Conservation (phyloP, 64 coral and sea anemone genomes). For the Hydrozoanthus tunicans region DNA sequence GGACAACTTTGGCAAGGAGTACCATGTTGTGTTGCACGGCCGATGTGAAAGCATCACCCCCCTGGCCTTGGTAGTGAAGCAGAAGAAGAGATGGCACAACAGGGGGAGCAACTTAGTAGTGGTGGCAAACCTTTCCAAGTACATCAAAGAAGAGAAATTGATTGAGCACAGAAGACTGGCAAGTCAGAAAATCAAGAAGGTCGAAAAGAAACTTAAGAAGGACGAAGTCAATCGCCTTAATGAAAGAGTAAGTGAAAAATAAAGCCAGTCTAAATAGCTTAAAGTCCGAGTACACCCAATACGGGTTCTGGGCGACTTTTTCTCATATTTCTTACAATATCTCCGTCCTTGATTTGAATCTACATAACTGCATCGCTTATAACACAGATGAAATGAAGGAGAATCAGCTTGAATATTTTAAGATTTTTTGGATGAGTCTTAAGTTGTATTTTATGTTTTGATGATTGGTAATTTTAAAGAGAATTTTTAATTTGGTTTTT, state of each 20-base stretch:
- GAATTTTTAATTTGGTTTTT: too few species aligned
- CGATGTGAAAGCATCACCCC: conserved; percentile 21
- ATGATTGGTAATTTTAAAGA: too few species aligned
- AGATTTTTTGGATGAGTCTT: too few species aligned
- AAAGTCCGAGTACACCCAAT: not conserved
- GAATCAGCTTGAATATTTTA: too few species aligned
- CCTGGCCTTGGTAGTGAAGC: conserved; percentile 18
- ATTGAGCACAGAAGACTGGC: conserved; percentile 11
- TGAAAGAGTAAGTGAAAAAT: not conserved
- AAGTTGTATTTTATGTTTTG: too few species aligned
- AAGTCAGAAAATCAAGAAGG: not conserved
- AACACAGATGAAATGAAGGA: too few species aligned
- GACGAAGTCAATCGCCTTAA: conserved; percentile 32
- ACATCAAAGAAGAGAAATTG: not conserved
- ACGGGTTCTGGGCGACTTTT: too few species aligned
- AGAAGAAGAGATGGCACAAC: conserved; percentile 46
- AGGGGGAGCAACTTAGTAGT: not conserved
- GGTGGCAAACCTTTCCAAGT: conserved; percentile 37
- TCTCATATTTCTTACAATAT: too few species aligned
- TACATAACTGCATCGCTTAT: too few species aligned
- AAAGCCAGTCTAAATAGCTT: not conserved
- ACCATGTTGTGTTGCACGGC: conserved; percentile 10
- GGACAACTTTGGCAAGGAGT: conserved; percentile 38
- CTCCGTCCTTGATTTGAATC: too few species aligned
- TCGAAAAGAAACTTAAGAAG: conserved; percentile 18